Evolutionary conservation across 2,113 vertebrate genomes (phyloP), one percentile per base, ranked within the genome.

Genomic region (Taurulus bubalis): DNA sequence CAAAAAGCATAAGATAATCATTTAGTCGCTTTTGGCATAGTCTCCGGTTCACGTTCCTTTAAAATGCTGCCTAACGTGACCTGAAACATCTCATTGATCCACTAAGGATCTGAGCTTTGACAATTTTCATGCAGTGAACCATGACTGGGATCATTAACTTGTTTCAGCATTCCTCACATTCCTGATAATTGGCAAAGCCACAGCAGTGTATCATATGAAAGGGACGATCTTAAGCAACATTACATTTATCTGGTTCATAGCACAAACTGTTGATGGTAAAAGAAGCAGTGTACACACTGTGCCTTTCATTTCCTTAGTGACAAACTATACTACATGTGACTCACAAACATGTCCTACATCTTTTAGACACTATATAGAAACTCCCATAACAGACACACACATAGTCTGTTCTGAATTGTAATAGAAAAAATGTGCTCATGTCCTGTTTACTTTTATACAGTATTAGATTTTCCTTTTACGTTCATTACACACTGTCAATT

Each of bases 101-200:
- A 3, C 15, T 15, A 0, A 45, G 45, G 53, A 60, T 58, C 18
- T 38, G 9, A 47, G 12, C 15, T 69, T 30, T 8, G 30, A 55
- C 45, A 0, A 0, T 49, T 64, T 63, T 47, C 22, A 56, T 53
- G n/a, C 49, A 45, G 30, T 53, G 40, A 82, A 42, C 49, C 59
- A 20, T 32, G 70, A 64, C 65, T 69, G 28, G 3, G 40, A 70
- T 60, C 30, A 68, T 71, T 56, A 42, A 78, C 67, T 2, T n/a
- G 18, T 77, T 26, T 40, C 55, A 14, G 47, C 68, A 63, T 85
- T 82, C 40, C 20, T 74, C 58, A 70, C 79, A 78, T 85, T 49
- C 63, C 79, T 56, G 30, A 12, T 22, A 47, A 30, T 15, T 47
- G 60, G 36, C 24, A 49, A 28, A 1, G 22, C 30, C 30, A 20